Evolutionary conservation across 2,888 invertebrate species (phyloP).

Genomic region (Xylota segnis): DNA sequence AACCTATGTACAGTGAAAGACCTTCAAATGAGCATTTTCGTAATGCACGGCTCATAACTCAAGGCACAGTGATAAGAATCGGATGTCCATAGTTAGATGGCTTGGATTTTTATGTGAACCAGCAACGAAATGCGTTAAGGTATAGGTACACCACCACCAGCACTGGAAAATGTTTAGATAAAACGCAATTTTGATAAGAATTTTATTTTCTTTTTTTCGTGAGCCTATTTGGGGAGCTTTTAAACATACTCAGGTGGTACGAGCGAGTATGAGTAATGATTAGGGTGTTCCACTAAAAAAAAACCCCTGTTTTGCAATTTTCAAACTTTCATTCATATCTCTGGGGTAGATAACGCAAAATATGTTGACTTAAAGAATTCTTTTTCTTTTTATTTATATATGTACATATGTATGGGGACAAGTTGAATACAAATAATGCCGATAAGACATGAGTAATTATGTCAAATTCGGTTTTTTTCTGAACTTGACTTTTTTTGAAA

Average conservation of each 20-base stretch:
- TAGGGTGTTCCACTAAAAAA: slow-evolving; percentile 1
- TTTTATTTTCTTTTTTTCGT: background rate
- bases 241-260: background rate
- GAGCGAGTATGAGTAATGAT: slow-evolving; percentile 28
- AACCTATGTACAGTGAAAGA: background rate
- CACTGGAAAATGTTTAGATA: slow-evolving; percentile 14
- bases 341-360: slow-evolving; percentile 28
- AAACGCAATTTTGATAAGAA: slow-evolving; percentile 15
- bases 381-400: background rate
- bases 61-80: slow-evolving; percentile 12
- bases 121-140: background rate
- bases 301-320: slow-evolving; percentile 29
- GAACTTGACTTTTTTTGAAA: slow-evolving; percentile 22
- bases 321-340: slow-evolving; percentile 52
- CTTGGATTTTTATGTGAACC: slow-evolving; percentile 6
- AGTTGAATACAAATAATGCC: slow-evolving; percentile 4
- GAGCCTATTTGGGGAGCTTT: background rate
- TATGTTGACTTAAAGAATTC: slow-evolving; percentile 22
- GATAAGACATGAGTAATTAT: slow-evolving; percentile 34
- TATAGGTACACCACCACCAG: slow-evolving; percentile 1
- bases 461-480: background rate
- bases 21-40: slow-evolving; percentile 43
- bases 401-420: background rate
- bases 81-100: background rate
- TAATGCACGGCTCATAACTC: slow-evolving; percentile 38